Percentiles rank a stretch among this genome's conserved stretches.
Evolutionary conservation across 2,113 vertebrate species (phyloP).

Genomic region (Bos javanicus): DNA sequence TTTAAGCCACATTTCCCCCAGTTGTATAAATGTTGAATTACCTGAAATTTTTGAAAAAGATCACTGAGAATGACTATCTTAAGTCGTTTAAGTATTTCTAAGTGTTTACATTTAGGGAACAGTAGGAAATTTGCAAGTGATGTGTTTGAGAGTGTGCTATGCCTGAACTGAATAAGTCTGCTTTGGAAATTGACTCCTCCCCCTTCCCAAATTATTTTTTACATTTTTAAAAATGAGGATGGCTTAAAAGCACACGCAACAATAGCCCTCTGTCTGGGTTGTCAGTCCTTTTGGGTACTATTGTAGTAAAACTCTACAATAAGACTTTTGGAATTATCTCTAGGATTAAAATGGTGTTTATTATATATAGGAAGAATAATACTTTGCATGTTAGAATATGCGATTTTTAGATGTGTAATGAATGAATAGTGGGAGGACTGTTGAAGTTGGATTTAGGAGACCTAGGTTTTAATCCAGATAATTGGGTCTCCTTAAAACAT

Average conservation of each 20-base stretch:
- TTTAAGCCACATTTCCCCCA: conserved; percentile 14
- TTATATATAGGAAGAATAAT: neutral
- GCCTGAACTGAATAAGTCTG: neutral
- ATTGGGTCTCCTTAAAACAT: neutral
- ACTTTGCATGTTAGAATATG: neutral
- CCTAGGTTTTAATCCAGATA: neutral
- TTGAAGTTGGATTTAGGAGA: neutral
- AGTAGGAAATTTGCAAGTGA: neutral
- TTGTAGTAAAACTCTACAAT: neutral
- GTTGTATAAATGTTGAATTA: conserved; percentile 15
- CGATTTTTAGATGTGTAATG: neutral
- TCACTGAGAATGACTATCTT: neutral
- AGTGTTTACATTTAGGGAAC: conserved; percentile 8
- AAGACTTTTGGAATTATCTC: neutral
- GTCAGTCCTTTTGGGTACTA: neutral
- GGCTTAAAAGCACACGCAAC: neutral
- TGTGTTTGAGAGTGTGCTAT: neutral
- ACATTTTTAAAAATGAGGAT: neutral
- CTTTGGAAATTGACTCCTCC: neutral
- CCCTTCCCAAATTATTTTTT: neutral
- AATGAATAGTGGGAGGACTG: neutral
- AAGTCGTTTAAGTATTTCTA: conserved; percentile 31
- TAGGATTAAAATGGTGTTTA: neutral
- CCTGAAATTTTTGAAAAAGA: conserved; percentile 21
- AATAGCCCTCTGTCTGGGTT: neutral